A percentile compares a stretch with the other conserved stretches of the same genome.
phyloP scores from a whole-genome alignment of 64 coral and sea anemone species.

The Porites lutea region DNA sequence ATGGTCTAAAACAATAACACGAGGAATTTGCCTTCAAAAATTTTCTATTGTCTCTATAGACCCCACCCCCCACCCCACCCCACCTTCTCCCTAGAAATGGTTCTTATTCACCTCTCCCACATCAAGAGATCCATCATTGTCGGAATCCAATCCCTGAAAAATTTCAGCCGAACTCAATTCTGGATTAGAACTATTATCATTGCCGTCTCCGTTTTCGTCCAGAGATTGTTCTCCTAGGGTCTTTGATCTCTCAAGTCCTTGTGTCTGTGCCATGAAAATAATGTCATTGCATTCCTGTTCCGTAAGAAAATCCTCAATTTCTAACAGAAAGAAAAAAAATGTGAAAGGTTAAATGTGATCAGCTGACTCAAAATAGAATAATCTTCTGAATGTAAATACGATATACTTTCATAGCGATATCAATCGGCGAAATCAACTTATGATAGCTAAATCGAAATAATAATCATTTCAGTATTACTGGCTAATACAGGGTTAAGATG shows the following conservation, averaged over 20 bases:
- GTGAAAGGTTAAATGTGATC: background rate
- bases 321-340: slow-evolving; percentile 1
- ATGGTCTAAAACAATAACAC: no score
- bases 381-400: no score
- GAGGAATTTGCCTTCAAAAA: no score
- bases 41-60: no score
- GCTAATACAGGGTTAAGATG: no score
- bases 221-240: slow-evolving; percentile 23
- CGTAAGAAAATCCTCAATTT: slow-evolving; percentile 70
- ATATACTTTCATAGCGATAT: no score
- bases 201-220: background rate
- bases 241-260: slow-evolving; percentile 43
- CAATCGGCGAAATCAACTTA: no score
- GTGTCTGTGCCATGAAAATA: slow-evolving; percentile 65
- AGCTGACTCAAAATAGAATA: no score
- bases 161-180: background rate
- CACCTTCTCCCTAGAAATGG: no score
- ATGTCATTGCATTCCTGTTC: slow-evolving; percentile 72
- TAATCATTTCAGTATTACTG: no score
- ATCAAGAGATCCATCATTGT: background rate
- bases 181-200: background rate
- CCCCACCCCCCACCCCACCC: no score
- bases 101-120: background rate
- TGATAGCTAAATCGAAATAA: no score
- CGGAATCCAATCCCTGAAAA: background rate